Evolutionary conservation across 1,140 invertebrate genomes (phyloP), one percentile per base, ranked within the genome.

Genomic region (Potamilus streckersoni): DNA sequence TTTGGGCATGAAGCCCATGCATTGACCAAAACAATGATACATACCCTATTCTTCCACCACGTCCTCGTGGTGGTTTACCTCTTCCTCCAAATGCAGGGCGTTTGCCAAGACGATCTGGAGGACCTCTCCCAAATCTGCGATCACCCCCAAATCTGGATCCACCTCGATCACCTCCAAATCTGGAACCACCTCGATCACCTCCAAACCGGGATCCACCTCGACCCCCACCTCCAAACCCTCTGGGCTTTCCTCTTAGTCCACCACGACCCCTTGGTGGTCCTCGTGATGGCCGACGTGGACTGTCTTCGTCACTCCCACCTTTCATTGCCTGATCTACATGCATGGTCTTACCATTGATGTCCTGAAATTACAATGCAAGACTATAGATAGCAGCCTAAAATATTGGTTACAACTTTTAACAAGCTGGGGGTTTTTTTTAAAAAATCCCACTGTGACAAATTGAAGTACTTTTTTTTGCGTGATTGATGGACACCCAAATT

Each of bases 261-360:
- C 38, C 38, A 38, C 38, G 38, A 38, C 38, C 38, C 38, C 38
- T 38, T 38, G 38, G 38, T 38, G 38, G 38, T 38, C 38, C 38
- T 38, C 38, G 38, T 38, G 38, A 38, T 38, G 38, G 38, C 8
- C 38, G 38, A 38, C 38, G 38, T 8, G 38, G 38, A 38, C 38
- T 38, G 8, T 38, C 38, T 38, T 38, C 38, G 4, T 38, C 38
- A 3, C 38, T 38, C 38, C 38, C 38, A 4, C 38, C 38, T 38
- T 75, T 75, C 57, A 75, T 62, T 27, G 73, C 73, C 27, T 75
- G 73, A 65, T 75, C 73, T 16, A 75, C 73, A 61, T 75, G 73
- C 57, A 75, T 65, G 61, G 59, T 75, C 57, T 75, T 75, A 19
- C 73, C 73, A 64, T 75, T 67, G 31, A 75, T 58, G 27, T 75